Evolutionary conservation across 2,797 vertebrate species (phyloP), one percentile per base, ranked within the genome.

Genomic region (Nannoperca obscura): DNA sequence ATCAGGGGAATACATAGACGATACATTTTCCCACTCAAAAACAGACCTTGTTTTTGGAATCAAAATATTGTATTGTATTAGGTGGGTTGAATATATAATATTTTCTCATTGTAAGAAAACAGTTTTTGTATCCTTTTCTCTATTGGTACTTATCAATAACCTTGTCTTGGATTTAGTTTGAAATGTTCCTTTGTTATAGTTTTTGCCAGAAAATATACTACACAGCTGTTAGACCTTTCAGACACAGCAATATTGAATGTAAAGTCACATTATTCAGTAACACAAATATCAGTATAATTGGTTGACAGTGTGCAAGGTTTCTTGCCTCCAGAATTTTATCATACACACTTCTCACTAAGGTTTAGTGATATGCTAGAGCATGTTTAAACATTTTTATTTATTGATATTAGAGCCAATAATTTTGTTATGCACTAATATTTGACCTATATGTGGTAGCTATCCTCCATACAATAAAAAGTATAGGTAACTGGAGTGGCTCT

Each of bases 1-100:
- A 78, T 74, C 69, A 68, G 42, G 73, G 80, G 71, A 86, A 82
- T 75, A 62, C 60, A 62, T 6, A 66, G 42, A 77, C 30, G 14
- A 50, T 63, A 42, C 30, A 32, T 55, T 72, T 61, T 68, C 36
- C 61, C 38, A 69, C 32, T 78, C 30, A 32, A 49, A 76, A 76
- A 17, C 40, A 64, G 1, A 19, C 44, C 58, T 57, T 52, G n/a
- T 17, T 66, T 72, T 36, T 15, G 11, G 57, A 50, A 17, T 67
- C 20, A 73, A 47, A 60, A 46, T 30, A 44, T 15, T 57, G 9
- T 57, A 24, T 60, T 24, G 24, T 15, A 72, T 71, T 54, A 42
- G 47, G n/a, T 20, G 24, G 47, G 24, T 47, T 70, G 30, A 78
- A 62, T 57, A 70, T 77, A 71, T 69, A 4, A 80, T 36, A 27